Evolutionary conservation across 1,140 invertebrate species (phyloP).

Genomic region (Ceratosolen fusciceps): DNA sequence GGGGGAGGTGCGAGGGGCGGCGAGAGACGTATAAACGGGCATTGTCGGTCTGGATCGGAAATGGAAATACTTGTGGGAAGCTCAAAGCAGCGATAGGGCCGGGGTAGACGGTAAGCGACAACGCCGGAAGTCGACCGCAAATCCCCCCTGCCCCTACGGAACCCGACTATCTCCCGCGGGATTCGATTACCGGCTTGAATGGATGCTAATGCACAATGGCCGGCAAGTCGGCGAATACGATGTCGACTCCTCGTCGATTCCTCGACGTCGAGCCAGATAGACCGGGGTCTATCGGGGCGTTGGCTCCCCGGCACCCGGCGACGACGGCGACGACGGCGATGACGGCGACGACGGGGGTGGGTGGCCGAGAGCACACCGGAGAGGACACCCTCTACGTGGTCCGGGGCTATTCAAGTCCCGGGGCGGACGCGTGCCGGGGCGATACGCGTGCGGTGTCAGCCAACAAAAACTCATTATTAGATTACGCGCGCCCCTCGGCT

Average conservation of each 20-base stretch:
- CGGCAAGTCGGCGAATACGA: constrained; percentile 17
- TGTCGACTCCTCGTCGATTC: constrained; percentile 28
- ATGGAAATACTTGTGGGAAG: constrained; percentile 38
- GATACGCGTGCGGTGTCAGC: constrained; percentile 55
- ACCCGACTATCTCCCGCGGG: constrained; percentile 66
- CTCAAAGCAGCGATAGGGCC: not conserved
- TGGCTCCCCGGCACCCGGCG: too few relatives aligned
- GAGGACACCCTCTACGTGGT: too few relatives aligned
- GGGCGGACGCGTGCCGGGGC: constrained; percentile 45
- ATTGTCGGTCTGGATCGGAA: constrained; percentile 28
- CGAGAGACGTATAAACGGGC: too few relatives aligned
- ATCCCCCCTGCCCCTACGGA: constrained; percentile 64
- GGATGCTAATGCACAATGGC: constrained; percentile 72
- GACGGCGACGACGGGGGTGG: too few relatives aligned
- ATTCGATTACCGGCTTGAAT: constrained; percentile 71
- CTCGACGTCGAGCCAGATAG: constrained; percentile 44
- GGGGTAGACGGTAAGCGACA: constrained; percentile 37
- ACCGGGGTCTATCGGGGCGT: too few relatives aligned
- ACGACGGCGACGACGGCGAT: too few relatives aligned
- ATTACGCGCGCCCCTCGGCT: constrained; percentile 62
- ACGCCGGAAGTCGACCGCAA: constrained; percentile 68
- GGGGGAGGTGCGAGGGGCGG: too few relatives aligned
- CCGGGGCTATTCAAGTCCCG: constrained; percentile 13
- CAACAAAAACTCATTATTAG: constrained; percentile 71
- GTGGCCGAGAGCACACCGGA: too few relatives aligned